These are phyloP conservation scores for Dreissena rostriformis DNA, from an alignment of 1,140 invertebrate genomes.

Conservation along the genomic window DNA sequence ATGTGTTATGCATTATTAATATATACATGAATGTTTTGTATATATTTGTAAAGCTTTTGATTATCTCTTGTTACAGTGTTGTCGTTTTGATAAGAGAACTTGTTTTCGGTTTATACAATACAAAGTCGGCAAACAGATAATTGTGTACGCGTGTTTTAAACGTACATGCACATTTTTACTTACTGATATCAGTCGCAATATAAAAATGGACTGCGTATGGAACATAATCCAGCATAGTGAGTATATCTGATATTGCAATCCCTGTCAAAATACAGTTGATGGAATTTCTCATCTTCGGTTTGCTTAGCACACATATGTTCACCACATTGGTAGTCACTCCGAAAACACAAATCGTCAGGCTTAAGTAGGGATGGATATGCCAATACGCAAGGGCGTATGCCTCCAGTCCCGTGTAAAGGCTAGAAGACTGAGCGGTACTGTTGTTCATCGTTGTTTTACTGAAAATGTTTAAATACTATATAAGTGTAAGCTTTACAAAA, in stretches of 20 bases:
- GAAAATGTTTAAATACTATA: too few relatives aligned
- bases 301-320: constrained; percentile 94
- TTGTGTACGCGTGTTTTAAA: too few relatives aligned
- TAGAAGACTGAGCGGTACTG: not conserved
- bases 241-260: constrained; percentile 91
- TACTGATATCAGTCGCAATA: constrained; percentile 52
- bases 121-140: too few relatives aligned
- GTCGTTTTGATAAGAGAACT: too few relatives aligned
- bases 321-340: constrained; percentile 93
- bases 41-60: too few relatives aligned
- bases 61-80: too few relatives aligned
- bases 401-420: constrained; percentile 16
- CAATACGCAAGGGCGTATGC: constrained; percentile 77
- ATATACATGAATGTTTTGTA: too few relatives aligned
- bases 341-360: constrained; percentile 90
- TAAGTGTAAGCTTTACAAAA: too few relatives aligned
- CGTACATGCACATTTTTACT: not conserved
- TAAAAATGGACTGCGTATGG: constrained; percentile 88
- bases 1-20: too few relatives aligned
- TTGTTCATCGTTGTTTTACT: constrained; percentile 13
- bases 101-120: too few relatives aligned
- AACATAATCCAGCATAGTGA: constrained; percentile 93
- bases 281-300: constrained; percentile 90
- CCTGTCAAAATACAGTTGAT: constrained; percentile 93
- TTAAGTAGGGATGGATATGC: constrained; percentile 86